Evolutionary conservation across 2,113 vertebrate species (phyloP), one percentile per base, ranked within the genome.

Genomic region (Leucoraja erinaceus): DNA sequence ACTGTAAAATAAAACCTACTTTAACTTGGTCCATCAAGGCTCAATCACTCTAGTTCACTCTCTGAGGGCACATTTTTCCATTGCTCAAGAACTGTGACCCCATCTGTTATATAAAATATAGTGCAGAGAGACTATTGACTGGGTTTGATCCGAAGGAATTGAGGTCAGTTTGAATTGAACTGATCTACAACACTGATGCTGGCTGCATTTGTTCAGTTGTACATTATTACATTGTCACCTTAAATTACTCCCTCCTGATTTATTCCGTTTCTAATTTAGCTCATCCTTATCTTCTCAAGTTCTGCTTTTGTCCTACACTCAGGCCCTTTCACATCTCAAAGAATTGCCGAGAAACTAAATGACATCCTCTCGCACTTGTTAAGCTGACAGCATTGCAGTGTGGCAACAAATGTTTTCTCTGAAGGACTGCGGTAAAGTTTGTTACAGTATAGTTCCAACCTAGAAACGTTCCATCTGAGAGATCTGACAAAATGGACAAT

Each of bases 11-110:
- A 88, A 59, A 88, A 88, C 28, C 83, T 33, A 88, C 83, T 88
- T 86, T 88, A 88, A 63, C 83, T 66, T 88, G 83, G 83, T 33
- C n/a, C 59, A 66, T 88, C 83, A 88, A 88, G 28, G 59, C 59
- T 88, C 83, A 88, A 63, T 88, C 83, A 88, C 28, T 88, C 61
- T 88, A 14, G 83, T 88, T 88, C 83, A 88, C 12, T 88, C 59
- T 88, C 83, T 28, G 2, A 88, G 83, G 83, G 83, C 83, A 63
- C 56, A 63, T 63, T 66, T 63, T 88, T 88, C 83, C 83, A 61
- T 31, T 63, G 83, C 59, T 88, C 83, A 88, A 88, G 59, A 88
- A 88, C 61, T 63, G 20, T 66, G 59, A 63, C 59, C n/a, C 83
- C 59, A 88, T 88, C 59, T 88, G 59, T n/a, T 25, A 31, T 5